Evolutionary conservation across 2,888 invertebrate species (phyloP).

Genomic region (Papilio protenor): DNA sequence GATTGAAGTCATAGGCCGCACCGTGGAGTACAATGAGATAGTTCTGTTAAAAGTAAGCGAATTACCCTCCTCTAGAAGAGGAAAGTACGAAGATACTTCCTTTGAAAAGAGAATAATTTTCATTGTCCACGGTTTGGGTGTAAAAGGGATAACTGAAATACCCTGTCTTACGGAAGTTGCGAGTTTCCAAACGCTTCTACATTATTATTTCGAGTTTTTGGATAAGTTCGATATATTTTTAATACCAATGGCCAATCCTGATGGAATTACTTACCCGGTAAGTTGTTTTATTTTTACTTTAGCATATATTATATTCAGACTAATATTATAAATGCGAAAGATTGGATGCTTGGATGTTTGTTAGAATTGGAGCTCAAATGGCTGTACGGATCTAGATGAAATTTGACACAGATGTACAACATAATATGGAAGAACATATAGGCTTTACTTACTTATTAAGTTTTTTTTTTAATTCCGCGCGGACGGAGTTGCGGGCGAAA

Average conservation of each 20-base stretch:
- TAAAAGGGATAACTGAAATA: slow-evolving; percentile 58
- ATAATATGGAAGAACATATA: too few relatives aligned
- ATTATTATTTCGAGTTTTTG: slow-evolving; percentile 64
- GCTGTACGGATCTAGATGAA: too few relatives aligned
- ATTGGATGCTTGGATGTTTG: too few relatives aligned
- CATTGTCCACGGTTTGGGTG: slow-evolving; percentile 70
- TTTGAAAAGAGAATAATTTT: slow-evolving; percentile 71
- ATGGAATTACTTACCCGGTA: slow-evolving; percentile 56
- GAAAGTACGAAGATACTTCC: slow-evolving; percentile 62
- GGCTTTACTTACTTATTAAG: too few relatives aligned
- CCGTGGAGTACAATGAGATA: slow-evolving; percentile 70
- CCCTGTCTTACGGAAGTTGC: slow-evolving; percentile 48
- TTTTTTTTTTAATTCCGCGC: too few relatives aligned
- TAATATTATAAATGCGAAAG: too few relatives aligned
- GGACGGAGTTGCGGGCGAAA: too few relatives aligned
- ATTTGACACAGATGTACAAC: too few relatives aligned
- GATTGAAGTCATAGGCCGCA: slow-evolving; percentile 60
- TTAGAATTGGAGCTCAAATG: too few relatives aligned
- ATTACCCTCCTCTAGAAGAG: slow-evolving; percentile 53
- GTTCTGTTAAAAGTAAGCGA: slow-evolving; percentile 60
- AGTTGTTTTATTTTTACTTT: slow-evolving; percentile 23
- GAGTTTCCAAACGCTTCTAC: slow-evolving; percentile 55
- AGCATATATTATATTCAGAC: neutral
- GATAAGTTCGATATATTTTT: slow-evolving; percentile 73
- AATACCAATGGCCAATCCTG: slow-evolving; percentile 76